These are phyloP conservation scores for Metallyticus violacea DNA, from an alignment of 2,888 invertebrate species.

Conservation along the genomic window DNA sequence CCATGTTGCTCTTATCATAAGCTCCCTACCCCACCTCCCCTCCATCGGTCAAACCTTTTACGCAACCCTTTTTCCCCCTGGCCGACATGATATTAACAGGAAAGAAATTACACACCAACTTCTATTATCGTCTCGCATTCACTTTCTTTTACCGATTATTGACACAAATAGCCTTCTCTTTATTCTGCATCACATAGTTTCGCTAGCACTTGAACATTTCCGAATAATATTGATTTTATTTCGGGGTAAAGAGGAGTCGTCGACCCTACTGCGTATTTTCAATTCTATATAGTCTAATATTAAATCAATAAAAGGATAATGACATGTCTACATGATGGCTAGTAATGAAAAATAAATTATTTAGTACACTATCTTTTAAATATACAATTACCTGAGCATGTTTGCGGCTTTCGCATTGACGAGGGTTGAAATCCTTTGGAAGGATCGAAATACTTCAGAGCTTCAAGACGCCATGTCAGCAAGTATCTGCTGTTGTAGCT, in stretches of 20 bases:
- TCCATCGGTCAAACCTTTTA: conserved; percentile 27
- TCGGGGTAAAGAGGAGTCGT: conserved; percentile 32
- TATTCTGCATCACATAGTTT: neutral
- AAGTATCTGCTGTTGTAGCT: conserved; percentile 25
- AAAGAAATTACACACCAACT: neutral
- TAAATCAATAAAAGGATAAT: conserved; percentile 29
- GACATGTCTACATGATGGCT: neutral
- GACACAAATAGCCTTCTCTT: neutral
- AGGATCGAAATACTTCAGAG: conserved; percentile 32
- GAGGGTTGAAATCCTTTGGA: conserved; percentile 31
- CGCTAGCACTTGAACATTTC: neutral
- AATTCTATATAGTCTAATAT: conserved; percentile 28
- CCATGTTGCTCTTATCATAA: conserved; percentile 32
- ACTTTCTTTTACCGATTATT: neutral
- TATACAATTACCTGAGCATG: conserved; percentile 30
- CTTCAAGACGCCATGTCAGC: conserved; percentile 34
- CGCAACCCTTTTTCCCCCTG: conserved; percentile 34
- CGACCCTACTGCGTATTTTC: conserved; percentile 33
- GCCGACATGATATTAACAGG: conserved; percentile 28
- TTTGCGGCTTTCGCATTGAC: conserved; percentile 25
- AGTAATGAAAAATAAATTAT: neutral
- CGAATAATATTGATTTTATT: conserved; percentile 32
- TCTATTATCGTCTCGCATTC: neutral
- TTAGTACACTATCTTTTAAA: neutral
- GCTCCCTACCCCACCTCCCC: conserved; percentile 29